phyloP scores from a whole-genome alignment of 2,113 vertebrate species.

The Mungos mungo region DNA sequence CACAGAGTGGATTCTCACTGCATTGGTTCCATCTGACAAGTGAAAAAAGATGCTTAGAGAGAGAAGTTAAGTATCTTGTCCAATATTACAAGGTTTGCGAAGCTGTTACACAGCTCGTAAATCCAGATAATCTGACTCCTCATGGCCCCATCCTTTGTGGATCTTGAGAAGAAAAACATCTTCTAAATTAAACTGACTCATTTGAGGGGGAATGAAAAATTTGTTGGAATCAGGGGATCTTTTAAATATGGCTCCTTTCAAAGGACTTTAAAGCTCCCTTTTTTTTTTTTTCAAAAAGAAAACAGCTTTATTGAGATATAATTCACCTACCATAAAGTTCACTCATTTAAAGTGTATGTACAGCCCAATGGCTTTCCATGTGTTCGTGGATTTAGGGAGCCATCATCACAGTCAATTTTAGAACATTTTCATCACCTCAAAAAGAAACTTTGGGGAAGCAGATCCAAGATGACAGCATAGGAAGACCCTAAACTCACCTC shows the following conservation, averaged over 20 bases:
- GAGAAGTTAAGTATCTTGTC: neutral
- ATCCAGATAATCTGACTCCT: neutral
- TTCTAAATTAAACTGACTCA: neutral
- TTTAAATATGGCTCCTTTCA: neutral
- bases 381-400: neutral
- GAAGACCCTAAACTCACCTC: neutral
- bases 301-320: neutral
- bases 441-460: neutral
- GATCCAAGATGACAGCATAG: neutral
- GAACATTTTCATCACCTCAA: neutral
- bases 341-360: neutral
- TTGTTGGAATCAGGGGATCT: neutral
- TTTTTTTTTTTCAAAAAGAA: no score
- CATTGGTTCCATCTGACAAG: neutral
- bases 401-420: neutral
- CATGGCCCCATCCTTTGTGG: neutral
- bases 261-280: neutral
- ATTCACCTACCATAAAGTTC: neutral
- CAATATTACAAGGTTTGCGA: neutral
- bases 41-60: neutral
- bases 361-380: neutral
- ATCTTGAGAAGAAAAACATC: neutral
- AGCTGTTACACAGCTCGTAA: neutral
- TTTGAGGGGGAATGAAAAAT: neutral
- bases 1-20: neutral